phyloP scores from a whole-genome alignment of 2,113 vertebrate genomes.

The Manacus vitellinus region DNA sequence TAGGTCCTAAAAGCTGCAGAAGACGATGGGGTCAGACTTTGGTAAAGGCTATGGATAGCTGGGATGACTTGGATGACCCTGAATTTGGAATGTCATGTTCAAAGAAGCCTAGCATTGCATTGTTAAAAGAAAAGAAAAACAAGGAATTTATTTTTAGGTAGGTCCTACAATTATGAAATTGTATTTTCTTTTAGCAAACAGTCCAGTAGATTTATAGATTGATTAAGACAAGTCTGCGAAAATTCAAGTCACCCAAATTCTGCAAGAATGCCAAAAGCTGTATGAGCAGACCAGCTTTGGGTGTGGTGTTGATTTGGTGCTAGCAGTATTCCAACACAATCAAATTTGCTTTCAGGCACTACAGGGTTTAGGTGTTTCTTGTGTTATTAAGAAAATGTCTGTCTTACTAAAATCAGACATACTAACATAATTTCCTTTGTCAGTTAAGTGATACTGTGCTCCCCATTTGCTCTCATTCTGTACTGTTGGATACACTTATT shows the following conservation, averaged over 20 bases:
- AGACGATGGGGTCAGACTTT: conserved; percentile 90
- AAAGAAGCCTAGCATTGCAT: conserved; percentile 85
- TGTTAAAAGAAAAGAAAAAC: conserved; percentile 79
- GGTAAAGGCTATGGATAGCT: conserved; percentile 83
- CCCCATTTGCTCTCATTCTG: not conserved
- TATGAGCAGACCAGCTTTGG: not conserved
- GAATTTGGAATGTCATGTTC: conserved; percentile 85
- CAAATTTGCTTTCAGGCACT: not conserved
- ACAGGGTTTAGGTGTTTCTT: not conserved
- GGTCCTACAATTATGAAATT: conserved; percentile 12
- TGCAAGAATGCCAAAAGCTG: not conserved
- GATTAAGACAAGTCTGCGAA: not conserved
- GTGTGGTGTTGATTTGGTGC: not conserved
- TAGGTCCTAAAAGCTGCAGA: conserved; percentile 80
- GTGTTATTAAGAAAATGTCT: not conserved
- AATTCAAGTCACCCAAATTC: not conserved
- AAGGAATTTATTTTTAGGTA: conserved; percentile 77
- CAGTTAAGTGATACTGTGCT: not conserved
- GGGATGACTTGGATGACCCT: conserved; percentile 83
- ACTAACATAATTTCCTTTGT: not conserved
- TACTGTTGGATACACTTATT: not conserved
- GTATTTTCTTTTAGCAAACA: not conserved
- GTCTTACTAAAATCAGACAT: not conserved
- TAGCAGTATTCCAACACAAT: not conserved
- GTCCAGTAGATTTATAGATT: not conserved